Percentiles rank a stretch among this genome's conserved stretches.
phyloP scores from a whole-genome alignment of 2,113 vertebrate genomes.

The Heteronetta atricapilla region DNA sequence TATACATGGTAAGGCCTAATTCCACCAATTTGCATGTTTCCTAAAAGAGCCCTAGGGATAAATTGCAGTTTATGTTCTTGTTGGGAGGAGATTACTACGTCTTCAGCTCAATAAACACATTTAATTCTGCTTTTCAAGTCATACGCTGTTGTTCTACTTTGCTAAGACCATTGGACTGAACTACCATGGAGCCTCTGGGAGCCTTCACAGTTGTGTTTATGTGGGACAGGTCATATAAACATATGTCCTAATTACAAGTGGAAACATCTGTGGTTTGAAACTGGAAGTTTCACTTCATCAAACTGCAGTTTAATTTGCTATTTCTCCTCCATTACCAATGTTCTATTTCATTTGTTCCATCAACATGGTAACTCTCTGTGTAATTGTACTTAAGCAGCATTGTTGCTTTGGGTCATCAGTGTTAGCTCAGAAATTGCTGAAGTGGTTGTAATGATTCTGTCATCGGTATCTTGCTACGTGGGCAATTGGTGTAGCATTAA shows the following conservation, averaged over 20 bases:
- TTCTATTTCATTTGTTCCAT: not conserved
- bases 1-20: not conserved
- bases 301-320: conserved; percentile 50
- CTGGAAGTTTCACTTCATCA: not conserved
- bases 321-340: conserved; percentile 71
- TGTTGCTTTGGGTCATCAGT: not conserved
- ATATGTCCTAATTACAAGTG: not conserved
- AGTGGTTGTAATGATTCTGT: not conserved
- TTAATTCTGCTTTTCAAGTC: not conserved
- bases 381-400: not conserved
- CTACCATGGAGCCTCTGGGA: not conserved
- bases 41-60: not conserved
- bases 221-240: not conserved
- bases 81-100: not conserved
- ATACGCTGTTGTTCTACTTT: not conserved
- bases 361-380: not conserved
- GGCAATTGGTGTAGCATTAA: not conserved
- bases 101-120: not conserved
- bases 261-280: not conserved
- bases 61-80: not conserved
- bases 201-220: not conserved
- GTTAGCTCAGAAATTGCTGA: not conserved
- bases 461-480: not conserved
- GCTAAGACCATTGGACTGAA: not conserved
- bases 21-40: not conserved